Evolutionary conservation across 2,888 invertebrate species (phyloP), one percentile per base, ranked within the genome.

Genomic region (Nemotelus pantherinus): DNA sequence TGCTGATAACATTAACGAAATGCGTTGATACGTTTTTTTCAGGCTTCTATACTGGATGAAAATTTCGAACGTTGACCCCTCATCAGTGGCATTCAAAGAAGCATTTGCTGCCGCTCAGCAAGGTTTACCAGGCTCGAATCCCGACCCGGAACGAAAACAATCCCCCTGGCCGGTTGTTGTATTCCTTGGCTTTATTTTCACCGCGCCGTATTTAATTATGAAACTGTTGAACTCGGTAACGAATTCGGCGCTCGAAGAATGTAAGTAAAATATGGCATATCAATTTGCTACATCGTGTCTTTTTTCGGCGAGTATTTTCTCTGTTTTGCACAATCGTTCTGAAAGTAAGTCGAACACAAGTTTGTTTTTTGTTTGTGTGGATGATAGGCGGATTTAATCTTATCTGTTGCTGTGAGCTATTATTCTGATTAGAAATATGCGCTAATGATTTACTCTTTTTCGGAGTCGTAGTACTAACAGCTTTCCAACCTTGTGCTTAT

Each of bases 171-270:
- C 98, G 0, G 93, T 97, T 9, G 85, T 98, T 2, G 90, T 97
- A 82, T 98, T 98, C 88, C 90, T 98, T 83, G 94, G 94, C 2
- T 91, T 97, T 77, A 92, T 98, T 67, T 90, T 97, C 74, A 95
- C 95, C 0, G 96, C 96, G 7, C 98, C 99, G 0, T 98, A 96
- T 89, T 89, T 99, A 67, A 93, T 97, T 80, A 94, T 95, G 88
- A 94, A 92, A 85, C 90, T 97, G 86, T 86, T 96, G 79, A 91
- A 91, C 45, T 88, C 89, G 0, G 86, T 91, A 1, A 86, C 88
- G 41, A 86, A 85, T 58, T 88, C 86, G 71, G 89, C 89, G 9
- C 88, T 91, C 82, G 91, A 91, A 84, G 90, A 89, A 88, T 89
- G 93, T 93, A 83, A 88, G 90, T 88, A 68, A 6, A 57, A 45